phyloP scores from a whole-genome alignment of 2,888 invertebrate genomes.

The Chymomyza procnemis region DNA sequence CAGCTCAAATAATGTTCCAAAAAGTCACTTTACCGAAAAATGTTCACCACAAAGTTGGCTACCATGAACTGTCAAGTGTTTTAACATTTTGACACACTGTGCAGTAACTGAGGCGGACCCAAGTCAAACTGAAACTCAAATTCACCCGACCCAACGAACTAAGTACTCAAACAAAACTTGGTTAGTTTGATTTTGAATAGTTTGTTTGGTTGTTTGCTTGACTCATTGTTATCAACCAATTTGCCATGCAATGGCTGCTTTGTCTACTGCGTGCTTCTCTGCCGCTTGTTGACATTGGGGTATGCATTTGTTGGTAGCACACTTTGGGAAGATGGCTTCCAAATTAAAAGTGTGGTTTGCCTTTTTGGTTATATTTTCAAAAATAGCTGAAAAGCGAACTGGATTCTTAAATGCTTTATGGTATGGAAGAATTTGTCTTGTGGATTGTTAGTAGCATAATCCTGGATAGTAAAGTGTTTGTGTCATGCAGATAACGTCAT shows the following conservation, averaged over 20 bases:
- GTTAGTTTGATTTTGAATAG: conserved; percentile 64
- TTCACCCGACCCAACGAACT: conserved; percentile 17
- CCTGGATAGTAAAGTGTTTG: too few relatives aligned
- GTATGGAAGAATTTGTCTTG: background rate
- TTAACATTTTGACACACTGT: conserved; percentile 39
- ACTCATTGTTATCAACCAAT: conserved; percentile 63
- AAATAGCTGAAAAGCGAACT: conserved; percentile 42
- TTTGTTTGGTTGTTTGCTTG: conserved; percentile 43
- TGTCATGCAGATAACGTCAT: too few relatives aligned
- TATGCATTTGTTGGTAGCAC: background rate
- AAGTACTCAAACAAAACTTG: conserved; percentile 45
- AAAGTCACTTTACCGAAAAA: background rate
- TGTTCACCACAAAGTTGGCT: background rate
- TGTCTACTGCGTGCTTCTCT: conserved; percentile 10
- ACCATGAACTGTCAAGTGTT: conserved; percentile 38
- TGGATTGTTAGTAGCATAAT: background rate
- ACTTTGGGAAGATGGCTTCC: conserved; percentile 24
- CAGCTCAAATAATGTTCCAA: background rate
- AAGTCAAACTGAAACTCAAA: conserved; percentile 1
- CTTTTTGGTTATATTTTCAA: conserved; percentile 59
- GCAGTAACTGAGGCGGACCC: background rate
- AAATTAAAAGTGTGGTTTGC: conserved; percentile 37
- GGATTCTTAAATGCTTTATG: background rate
- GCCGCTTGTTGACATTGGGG: background rate
- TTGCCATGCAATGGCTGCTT: conserved; percentile 49